Conservation (phyloP, 2,888 invertebrate genomes). For the Timema cristinae region DNA sequence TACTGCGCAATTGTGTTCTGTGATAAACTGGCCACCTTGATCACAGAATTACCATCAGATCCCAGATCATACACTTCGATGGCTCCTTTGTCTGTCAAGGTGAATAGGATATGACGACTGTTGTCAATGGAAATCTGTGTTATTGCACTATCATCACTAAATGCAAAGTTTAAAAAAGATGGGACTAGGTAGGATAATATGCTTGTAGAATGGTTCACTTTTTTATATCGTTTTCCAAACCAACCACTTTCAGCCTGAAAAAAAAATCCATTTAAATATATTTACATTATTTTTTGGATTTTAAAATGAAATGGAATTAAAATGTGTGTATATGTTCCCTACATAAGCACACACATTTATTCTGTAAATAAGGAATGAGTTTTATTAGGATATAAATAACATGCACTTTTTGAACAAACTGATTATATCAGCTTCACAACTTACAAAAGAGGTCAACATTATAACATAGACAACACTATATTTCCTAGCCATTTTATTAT, state of each 20-base stretch:
- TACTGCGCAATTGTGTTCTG: slow-evolving; percentile 70
- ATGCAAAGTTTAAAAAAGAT: slow-evolving; percentile 75
- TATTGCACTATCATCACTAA: slow-evolving; percentile 84
- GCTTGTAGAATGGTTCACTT: slow-evolving; percentile 89
- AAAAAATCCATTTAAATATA: too few species aligned
- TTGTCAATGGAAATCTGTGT: slow-evolving; percentile 86
- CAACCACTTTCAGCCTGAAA: slow-evolving; percentile 75
- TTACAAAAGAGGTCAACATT: too few species aligned
- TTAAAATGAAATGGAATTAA: too few species aligned
- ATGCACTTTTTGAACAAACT: too few species aligned
- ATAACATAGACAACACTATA: too few species aligned
- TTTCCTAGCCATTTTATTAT: too few species aligned
- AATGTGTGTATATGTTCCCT: too few species aligned
- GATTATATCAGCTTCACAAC: too few species aligned
- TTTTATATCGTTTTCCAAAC: slow-evolving; percentile 93
- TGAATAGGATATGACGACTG: slow-evolving; percentile 82
- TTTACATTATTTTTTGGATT: too few species aligned
- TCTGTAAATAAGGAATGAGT: too few species aligned
- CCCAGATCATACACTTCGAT: slow-evolving; percentile 90
- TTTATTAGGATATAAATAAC: too few species aligned
- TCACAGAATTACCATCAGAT: slow-evolving; percentile 65
- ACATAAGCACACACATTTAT: too few species aligned
- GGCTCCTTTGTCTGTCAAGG: slow-evolving; percentile 83
- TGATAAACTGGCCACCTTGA: slow-evolving; percentile 67
- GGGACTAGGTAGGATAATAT: slow-evolving; percentile 84